Conservation (phyloP, 2,797 vertebrate genomes). For the Myiotriccus ornatus region DNA sequence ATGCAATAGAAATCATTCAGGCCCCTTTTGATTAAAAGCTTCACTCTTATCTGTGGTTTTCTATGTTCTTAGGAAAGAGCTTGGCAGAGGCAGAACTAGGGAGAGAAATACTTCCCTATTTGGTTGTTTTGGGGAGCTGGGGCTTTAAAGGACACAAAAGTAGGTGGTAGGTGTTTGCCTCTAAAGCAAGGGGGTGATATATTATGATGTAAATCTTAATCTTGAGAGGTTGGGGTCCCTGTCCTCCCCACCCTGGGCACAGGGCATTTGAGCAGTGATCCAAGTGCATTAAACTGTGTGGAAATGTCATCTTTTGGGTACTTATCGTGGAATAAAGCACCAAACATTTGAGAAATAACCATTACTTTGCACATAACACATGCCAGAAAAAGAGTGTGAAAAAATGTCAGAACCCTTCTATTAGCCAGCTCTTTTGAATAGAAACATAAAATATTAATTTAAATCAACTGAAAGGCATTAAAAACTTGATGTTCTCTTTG, state of each 20-base stretch:
- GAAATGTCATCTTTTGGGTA: not conserved
- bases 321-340: not conserved
- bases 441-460: constrained; percentile 57
- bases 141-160: not conserved
- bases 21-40: constrained; percentile 32
- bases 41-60: not conserved
- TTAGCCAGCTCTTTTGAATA: constrained; percentile 28
- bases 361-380: not conserved
- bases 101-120: not conserved
- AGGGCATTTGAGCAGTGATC: not conserved
- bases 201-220: not conserved
- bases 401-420: not conserved
- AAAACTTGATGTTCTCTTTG: constrained; percentile 44
- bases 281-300: not conserved
- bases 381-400: not conserved
- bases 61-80: not conserved
- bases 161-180: not conserved
- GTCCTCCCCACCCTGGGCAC: not conserved
- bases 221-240: not conserved
- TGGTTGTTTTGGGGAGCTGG: not conserved
- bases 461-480: constrained; percentile 54
- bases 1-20: constrained; percentile 45
- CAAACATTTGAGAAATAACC: not conserved
- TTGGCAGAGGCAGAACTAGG: not conserved
- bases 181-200: not conserved